Evolutionary conservation across 2,888 invertebrate species (phyloP).

Genomic region (Ditylenchus weischeri): DNA sequence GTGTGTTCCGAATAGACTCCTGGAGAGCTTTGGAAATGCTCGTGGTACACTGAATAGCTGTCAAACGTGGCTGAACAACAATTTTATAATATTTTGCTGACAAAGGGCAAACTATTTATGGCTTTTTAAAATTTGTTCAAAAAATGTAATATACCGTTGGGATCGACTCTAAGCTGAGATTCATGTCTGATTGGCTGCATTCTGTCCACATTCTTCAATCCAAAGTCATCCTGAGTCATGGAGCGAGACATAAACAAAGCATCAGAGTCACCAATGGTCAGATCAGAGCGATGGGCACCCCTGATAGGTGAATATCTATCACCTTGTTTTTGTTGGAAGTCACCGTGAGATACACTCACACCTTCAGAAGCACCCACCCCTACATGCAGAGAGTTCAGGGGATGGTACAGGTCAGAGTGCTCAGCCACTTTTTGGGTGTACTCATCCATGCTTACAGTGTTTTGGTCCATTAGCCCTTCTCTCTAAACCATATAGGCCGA

Average conservation of each 20-base stretch:
- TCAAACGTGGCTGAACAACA: slow-evolving; percentile 34
- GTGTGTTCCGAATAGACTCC: slow-evolving; percentile 10
- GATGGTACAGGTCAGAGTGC: slow-evolving; percentile 6
- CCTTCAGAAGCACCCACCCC: slow-evolving; percentile 2
- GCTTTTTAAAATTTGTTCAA: not conserved
- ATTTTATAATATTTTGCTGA: too few species aligned
- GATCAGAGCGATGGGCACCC: not conserved
- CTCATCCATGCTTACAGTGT: slow-evolving; percentile 33
- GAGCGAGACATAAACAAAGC: not conserved
- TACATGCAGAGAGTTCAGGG: not conserved
- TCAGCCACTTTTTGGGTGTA: slow-evolving; percentile 32
- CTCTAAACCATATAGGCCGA: not conserved
- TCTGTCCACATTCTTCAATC: slow-evolving; percentile 8
- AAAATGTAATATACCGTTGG: not conserved
- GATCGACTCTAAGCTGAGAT: slow-evolving; percentile 1
- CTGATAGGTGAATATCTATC: slow-evolving; percentile 30
- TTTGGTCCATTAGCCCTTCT: slow-evolving; percentile 21
- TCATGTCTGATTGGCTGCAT: slow-evolving; percentile 3
- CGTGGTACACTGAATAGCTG: slow-evolving; percentile 32
- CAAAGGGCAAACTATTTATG: too few species aligned
- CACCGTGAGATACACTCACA: slow-evolving; percentile 12
- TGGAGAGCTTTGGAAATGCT: slow-evolving; percentile 29
- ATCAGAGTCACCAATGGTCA: slow-evolving; percentile 5
- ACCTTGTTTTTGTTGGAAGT: slow-evolving; percentile 27
- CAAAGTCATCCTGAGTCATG: slow-evolving; percentile 20